Base-by-base conservation (phyloP, 2,797 vertebrate species). In the Spinus pinus region DNA sequence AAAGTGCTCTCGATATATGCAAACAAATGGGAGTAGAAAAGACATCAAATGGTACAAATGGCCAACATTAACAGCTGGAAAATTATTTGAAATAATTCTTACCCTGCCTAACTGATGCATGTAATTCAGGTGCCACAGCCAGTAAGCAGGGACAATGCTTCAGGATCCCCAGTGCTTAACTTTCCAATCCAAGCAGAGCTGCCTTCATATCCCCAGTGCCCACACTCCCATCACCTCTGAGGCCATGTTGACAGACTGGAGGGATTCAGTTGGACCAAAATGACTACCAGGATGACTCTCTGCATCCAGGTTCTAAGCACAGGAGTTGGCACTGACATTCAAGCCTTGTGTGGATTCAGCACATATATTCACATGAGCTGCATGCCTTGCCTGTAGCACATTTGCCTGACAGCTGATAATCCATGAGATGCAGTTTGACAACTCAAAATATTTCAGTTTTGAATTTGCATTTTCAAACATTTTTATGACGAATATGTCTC, bases 321-420 rank as follows among this genome's bases (percentile, higher is more conserved):
- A 78, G 46, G 69, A 86, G 39, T 0, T 14, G 14, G 49, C 50
- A 69, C 22, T 44, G 72, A 64, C 75, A 37, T 42, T 53, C 81
- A 73, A 60, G 44, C 31, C 71, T 27, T 21, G 37, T 23, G 28
- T 33, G 22, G 46, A 60, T 71, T 90, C 79, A 91, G 77, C 72
- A 81, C 20, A n/a, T 27, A 17, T 0, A 65, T 42, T 74, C 67
- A 42, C 46, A 60, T 19, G 22, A 53, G 23, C 72, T 46, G 61
- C 44, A 30, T 13, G 79, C 33, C 67, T 81, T 3, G 3, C 87
- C 85, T 81, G 54, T 28, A 81, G 85, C 64, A 37, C 46, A 46
- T 60, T 60, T 80, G 41, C 89, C 78, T 85, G 66, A 83, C 89
- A 90, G 81, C 39, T 79, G 60, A 75, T 30, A 90, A 70, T 71